Evolutionary conservation across 2,888 invertebrate genomes (phyloP).

Genomic region (Pachliopta kotzebuea): DNA sequence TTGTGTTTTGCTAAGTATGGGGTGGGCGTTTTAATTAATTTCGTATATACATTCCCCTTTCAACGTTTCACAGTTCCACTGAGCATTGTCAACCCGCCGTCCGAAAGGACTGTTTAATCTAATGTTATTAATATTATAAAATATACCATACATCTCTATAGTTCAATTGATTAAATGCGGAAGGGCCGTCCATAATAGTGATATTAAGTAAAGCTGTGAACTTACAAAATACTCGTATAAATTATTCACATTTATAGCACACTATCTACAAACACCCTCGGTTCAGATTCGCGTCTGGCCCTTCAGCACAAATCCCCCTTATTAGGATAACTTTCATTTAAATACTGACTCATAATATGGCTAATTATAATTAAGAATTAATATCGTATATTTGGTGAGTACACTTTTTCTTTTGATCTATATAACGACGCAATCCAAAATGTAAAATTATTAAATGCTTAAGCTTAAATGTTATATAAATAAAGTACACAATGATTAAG

Average conservation of each 20-base stretch:
- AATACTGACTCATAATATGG: conserved; percentile 80
- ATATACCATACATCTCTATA: conserved; percentile 50
- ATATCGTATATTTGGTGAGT: conserved; percentile 79
- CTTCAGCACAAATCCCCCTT: conserved; percentile 66
- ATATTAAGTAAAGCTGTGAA: conserved; percentile 78
- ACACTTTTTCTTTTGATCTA: conserved; percentile 54
- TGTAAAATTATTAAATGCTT: conserved; percentile 59
- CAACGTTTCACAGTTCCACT: conserved; percentile 60
- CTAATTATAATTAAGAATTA: conserved; percentile 76
- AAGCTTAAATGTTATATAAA: conserved; percentile 67
- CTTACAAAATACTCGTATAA: conserved; percentile 80
- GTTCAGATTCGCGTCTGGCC: conserved; percentile 65
- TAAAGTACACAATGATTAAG: conserved; percentile 74
- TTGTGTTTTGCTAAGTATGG: conserved; percentile 64
- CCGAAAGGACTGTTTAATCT: conserved; percentile 61
- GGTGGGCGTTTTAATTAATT: conserved; percentile 53
- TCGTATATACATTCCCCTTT: conserved; percentile 69
- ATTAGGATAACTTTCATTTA: conserved; percentile 67
- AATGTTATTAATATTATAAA: conserved; percentile 69
- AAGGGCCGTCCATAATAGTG: conserved; percentile 68
- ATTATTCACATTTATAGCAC: conserved; percentile 80
- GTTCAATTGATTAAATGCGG: conserved; percentile 57
- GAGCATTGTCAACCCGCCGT: conserved; percentile 71
- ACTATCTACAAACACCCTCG: conserved; percentile 78
- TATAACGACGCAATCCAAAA: conserved; percentile 67